Evolutionary conservation across 2,888 invertebrate species (phyloP).

Genomic region (Drosophila melanosoma): DNA sequence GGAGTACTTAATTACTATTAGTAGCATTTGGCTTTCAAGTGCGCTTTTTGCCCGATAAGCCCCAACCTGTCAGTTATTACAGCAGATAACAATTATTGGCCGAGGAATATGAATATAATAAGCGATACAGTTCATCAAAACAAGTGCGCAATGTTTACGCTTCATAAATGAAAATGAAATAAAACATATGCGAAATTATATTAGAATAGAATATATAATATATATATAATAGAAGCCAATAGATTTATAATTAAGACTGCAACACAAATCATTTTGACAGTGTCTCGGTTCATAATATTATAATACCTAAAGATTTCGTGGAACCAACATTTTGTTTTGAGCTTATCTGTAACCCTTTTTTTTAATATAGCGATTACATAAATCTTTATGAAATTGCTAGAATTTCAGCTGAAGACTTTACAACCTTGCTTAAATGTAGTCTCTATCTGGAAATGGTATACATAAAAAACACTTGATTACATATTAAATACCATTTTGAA

Average conservation of each 20-base stretch:
- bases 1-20: slow-evolving; percentile 72
- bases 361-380: neutral
- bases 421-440: neutral
- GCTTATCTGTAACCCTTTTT: neutral
- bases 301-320: too few relatives aligned
- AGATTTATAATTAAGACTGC: neutral
- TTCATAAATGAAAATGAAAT: neutral
- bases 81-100: slow-evolving; percentile 45
- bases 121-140: slow-evolving; percentile 9
- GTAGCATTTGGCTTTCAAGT: slow-evolving; percentile 55
- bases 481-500: neutral
- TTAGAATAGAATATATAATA: too few relatives aligned
- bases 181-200: neutral
- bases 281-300: too few relatives aligned
- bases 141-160: slow-evolving; percentile 15
- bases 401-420: neutral
- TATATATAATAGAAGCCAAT: neutral
- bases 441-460: neutral
- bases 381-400: neutral
- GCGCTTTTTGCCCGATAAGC: slow-evolving; percentile 50
- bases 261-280: neutral
- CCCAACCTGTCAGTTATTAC: slow-evolving; percentile 36
- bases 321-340: neutral
- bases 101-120: slow-evolving; percentile 16
- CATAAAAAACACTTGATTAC: neutral